phyloP scores from a whole-genome alignment of 23 tunicate species.

The Trididemnum nubilum region DNA sequence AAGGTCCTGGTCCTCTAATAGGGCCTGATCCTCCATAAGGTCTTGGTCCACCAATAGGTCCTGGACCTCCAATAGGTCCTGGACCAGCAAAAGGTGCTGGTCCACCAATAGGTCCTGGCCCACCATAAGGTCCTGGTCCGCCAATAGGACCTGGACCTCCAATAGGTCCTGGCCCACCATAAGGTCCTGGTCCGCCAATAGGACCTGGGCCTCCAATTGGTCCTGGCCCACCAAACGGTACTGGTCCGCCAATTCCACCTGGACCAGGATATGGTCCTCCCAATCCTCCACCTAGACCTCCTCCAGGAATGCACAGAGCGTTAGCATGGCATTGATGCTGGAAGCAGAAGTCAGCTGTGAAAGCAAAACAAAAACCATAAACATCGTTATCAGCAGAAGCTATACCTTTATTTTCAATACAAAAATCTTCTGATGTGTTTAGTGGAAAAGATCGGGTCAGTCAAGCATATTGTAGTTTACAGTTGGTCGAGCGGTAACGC shows the following conservation, averaged over 20 bases:
- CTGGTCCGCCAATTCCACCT: not conserved
- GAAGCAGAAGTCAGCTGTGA: not conserved
- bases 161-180: not conserved
- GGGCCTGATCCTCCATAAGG: not conserved
- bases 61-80: not conserved
- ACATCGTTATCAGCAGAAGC: too few species aligned
- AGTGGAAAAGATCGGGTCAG: too few species aligned
- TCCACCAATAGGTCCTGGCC: not conserved
- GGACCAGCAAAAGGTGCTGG: not conserved
- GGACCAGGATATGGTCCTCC: not conserved
- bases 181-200: constrained; percentile 8
- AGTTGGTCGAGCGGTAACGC: too few species aligned
- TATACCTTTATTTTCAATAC: too few species aligned
- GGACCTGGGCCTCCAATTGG: not conserved
- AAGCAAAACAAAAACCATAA: not conserved
- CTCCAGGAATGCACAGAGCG: constrained; percentile 4
- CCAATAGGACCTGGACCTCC: not conserved
- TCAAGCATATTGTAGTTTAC: too few species aligned
- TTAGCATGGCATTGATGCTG: not conserved
- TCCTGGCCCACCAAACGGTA: not conserved
- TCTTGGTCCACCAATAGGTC: not conserved
- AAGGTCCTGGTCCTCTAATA: not conserved
- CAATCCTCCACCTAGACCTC: not conserved
- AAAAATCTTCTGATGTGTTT: too few species aligned
- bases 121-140: not conserved